Evolutionary conservation across 2,797 vertebrate species (phyloP), one percentile per base, ranked within the genome.

Genomic region (Mormyrus proboscirostris): DNA sequence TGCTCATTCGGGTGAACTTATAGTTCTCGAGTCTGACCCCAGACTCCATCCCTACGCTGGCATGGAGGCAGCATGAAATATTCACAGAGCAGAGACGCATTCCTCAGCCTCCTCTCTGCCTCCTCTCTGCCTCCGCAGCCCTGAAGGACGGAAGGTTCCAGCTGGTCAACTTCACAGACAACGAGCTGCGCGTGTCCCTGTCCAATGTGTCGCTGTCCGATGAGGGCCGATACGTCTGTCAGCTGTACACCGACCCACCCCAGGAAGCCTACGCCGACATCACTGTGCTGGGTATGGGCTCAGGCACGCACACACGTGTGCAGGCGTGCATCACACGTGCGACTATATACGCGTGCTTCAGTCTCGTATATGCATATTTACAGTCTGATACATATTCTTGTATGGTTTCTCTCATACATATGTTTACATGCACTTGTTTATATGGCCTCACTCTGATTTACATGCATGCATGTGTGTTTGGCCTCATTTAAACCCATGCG

Each of bases 111-210:
- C 90, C 76, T 38, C 76, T 38, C 44, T 51, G 38, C n/a, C 44
- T 76, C 62, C 25, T 89, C 41, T 51, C 33, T 79, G 84, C 62
- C 25, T 89, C 51, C 51, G 0, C 95, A 97, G 97, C 97, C 0
- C 92, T 97, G 93, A 97, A 97, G 93, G 97, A 97, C 95, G 96
- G 96, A 94, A 95, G 97, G 89, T 97, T 97, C 94, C 97, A 97
- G 95, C 92, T 97, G 94, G 96, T 97, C 93, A 97, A 97, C 95
- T 97, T 97, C 94, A 97, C 97, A 44, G 97, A 96, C 95, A 97
- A 96, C 7, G 97, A 97, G 93, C 95, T 97, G 62, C 94, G 95
- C 3, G 97, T 97, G 88, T 97, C 97, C 0, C 89, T 97, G 93
- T 97, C 97, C 0, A 97, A 97, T 0, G 97, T 97, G 92, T 97